Evolutionary conservation across 1,140 invertebrate species (phyloP).

Genomic region (Bradynema listronoti): DNA sequence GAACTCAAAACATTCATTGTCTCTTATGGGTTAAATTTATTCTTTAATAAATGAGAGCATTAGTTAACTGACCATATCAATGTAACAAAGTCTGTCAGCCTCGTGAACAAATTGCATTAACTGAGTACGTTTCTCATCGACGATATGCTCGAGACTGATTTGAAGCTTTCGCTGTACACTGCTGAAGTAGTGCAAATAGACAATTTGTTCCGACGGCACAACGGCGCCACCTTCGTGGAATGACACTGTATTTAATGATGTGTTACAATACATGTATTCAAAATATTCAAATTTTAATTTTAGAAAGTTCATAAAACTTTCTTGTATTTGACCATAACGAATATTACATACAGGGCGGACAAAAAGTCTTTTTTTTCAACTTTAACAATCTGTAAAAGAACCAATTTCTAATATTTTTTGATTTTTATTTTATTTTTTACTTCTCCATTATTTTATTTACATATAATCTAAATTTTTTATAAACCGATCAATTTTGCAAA

Average conservation of each 20-base stretch:
- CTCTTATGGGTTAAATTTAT: too few relatives aligned
- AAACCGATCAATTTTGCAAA: too few relatives aligned
- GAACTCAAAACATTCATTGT: too few relatives aligned
- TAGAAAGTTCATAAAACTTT: neutral
- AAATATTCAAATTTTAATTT: neutral
- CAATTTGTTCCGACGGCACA: constrained; percentile 43
- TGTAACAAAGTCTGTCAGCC: constrained; percentile 42
- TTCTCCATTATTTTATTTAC: too few relatives aligned
- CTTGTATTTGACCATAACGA: neutral
- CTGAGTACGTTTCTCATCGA: constrained; percentile 17
- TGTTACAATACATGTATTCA: neutral
- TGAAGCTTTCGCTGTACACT: constrained; percentile 39
- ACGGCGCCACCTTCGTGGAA: constrained; percentile 5
- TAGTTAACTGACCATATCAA: constrained; percentile 28
- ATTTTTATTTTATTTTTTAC: too few relatives aligned
- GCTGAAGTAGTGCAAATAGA: constrained; percentile 47
- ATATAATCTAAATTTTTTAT: too few relatives aligned
- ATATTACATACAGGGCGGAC: neutral
- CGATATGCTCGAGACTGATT: constrained; percentile 38
- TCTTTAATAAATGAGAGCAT: too few relatives aligned
- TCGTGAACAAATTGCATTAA: constrained; percentile 32
- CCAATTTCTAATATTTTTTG: too few relatives aligned
- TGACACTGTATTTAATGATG: neutral
- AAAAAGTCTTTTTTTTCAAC: neutral
- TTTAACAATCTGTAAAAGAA: neutral